Evolutionary conservation across 2,797 vertebrate genomes (phyloP).

Genomic region (Spea hammondii): DNA sequence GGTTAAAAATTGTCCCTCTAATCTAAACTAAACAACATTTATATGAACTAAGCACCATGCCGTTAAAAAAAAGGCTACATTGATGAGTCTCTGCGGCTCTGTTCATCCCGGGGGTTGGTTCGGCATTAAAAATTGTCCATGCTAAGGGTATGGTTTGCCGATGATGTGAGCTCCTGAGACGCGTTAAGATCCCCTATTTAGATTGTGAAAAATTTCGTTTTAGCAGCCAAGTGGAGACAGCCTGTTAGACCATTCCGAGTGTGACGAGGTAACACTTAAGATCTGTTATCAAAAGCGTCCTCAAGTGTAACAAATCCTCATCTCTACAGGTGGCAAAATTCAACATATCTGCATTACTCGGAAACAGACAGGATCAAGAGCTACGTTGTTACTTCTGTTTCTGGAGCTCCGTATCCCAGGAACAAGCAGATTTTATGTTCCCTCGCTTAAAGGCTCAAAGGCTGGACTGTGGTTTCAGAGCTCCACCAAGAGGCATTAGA

Average conservation of each 20-base stretch:
- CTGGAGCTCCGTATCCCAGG: not conserved
- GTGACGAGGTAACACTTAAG: not conserved
- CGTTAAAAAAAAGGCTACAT: no score
- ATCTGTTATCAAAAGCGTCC: not conserved
- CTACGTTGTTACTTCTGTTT: not conserved
- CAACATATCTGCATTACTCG: not conserved
- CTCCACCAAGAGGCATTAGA: slow-evolving; percentile 61
- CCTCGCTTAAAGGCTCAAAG: slow-evolving; percentile 9
- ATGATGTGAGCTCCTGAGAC: no score
- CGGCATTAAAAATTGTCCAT: no score
- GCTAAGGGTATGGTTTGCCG: no score
- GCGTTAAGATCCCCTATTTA: not conserved
- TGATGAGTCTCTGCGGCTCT: no score
- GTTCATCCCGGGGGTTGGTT: no score
- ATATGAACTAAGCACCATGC: no score
- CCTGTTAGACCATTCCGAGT: not conserved
- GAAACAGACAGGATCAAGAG: not conserved
- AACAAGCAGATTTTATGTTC: not conserved
- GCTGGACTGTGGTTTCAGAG: slow-evolving; percentile 55
- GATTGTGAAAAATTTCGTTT: not conserved
- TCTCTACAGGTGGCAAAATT: not conserved
- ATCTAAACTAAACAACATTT: no score
- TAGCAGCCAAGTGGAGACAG: not conserved
- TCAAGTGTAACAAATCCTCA: not conserved
- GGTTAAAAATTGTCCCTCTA: no score